phyloP scores from a whole-genome alignment of 2,113 vertebrate species.

The Corvus moneduloides region DNA sequence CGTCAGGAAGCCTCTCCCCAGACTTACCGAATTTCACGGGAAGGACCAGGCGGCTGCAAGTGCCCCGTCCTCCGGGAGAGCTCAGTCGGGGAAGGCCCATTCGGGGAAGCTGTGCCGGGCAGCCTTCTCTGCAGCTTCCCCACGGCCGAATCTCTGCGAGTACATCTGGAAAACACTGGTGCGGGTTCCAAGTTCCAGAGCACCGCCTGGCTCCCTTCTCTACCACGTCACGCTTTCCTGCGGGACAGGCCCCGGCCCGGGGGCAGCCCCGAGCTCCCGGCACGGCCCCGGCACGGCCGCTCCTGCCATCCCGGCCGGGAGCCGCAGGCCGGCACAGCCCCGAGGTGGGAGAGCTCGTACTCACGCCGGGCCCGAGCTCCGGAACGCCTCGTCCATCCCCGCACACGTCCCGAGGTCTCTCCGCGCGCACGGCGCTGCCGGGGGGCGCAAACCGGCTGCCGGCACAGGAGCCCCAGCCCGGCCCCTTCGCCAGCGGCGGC shows the following conservation, averaged over 20 bases:
- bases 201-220: background rate
- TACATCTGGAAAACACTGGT: background rate
- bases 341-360: background rate
- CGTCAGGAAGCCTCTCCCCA: background rate
- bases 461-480: background rate
- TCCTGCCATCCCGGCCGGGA: background rate
- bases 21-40: too few species aligned
- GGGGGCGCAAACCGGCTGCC: background rate
- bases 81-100: background rate
- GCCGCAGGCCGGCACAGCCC: background rate
- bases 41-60: background rate
- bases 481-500: background rate
- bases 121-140: background rate
- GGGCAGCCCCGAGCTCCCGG: background rate
- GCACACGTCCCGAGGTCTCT: background rate
- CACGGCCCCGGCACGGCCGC: background rate
- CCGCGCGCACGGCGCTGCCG: background rate
- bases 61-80: too few species aligned
- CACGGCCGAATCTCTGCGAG: background rate
- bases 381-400: background rate
- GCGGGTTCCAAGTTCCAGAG: background rate
- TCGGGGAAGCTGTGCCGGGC: background rate
- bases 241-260: background rate
- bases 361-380: background rate
- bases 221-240: rapidly evolving